Evolutionary conservation across 2,113 vertebrate species (phyloP), one percentile per base, ranked within the genome.

Genomic region (Enhydra lutris): DNA sequence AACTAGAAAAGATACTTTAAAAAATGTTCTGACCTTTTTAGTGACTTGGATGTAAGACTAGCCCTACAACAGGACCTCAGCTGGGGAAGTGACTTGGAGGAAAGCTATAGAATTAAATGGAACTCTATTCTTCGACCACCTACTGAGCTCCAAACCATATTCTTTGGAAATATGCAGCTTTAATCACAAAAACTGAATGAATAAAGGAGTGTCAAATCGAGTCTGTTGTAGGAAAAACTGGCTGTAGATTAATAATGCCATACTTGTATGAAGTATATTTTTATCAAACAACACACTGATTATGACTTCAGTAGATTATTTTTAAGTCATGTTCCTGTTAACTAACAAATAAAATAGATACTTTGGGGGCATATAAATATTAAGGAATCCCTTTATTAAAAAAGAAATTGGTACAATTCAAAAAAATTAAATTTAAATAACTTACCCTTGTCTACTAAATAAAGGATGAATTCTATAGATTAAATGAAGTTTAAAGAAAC

Each of bases 1-100:
- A 95, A 29, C 87, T 80, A 89, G 57, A 83, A 97, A 96, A 96
- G 26, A 90, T 69, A 81, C 63, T 97, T 97, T 42, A 42, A 92
- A 91, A 97, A 93, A 76, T 74, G 85, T 81, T 47, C 34, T 91
- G 47, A 76, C 31, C 29, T 80, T 98, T 97, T 92, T 81, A 82
- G 59, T 71, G 74, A 96, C 24, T 85, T 93, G 45, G n/a, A 87
- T 93, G 96, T 95, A 90, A 98, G 65, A 82, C 63, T 20, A 92
- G 78, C 18, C 76, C 74, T 55, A 91, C 90, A 86, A 94, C 21
- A 69, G 95, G 69, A 91, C 26, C 79, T 97, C 65, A 81, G 55
- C 4, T 96, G 89, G 47, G 24, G 71, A 95, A 97, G 69, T 86
- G 52, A 94, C 84, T 91, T 93, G 59, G 86, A 59, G 55, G 52